phyloP scores from a whole-genome alignment of 2,113 vertebrate genomes.

The Marmota monax region DNA sequence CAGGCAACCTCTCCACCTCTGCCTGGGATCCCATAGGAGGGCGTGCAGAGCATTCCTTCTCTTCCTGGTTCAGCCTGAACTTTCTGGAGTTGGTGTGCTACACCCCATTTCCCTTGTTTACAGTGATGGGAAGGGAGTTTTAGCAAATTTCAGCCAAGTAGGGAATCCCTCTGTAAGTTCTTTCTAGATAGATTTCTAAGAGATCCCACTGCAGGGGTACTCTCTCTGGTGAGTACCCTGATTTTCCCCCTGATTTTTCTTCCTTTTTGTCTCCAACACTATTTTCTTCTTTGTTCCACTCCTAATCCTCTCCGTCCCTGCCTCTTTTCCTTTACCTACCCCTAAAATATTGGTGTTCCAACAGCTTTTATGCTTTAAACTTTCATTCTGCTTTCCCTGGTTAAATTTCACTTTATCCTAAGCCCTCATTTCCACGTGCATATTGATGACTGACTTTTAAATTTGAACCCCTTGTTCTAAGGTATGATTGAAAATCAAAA shows the following conservation, averaged over 20 bases:
- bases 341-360: background rate
- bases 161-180: no score
- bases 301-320: background rate
- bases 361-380: background rate
- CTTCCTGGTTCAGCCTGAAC: no score
- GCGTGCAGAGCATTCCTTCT: no score
- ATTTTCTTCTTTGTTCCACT: background rate
- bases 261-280: background rate
- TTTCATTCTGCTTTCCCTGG: background rate
- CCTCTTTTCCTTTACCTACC: background rate
- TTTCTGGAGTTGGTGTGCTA: no score
- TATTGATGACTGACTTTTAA: background rate
- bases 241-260: background rate
- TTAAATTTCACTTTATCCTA: background rate
- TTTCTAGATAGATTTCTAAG: no score
- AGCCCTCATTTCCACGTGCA: background rate
- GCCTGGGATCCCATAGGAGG: no score
- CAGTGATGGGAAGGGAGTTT: no score
- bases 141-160: no score
- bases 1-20: no score
- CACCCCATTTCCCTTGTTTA: no score
- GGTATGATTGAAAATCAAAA: background rate
- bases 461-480: background rate
- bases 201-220: no score
- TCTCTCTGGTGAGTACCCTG: no score